Evolutionary conservation across 2,113 vertebrate genomes (phyloP).

Genomic region (Amazona guildingii): DNA sequence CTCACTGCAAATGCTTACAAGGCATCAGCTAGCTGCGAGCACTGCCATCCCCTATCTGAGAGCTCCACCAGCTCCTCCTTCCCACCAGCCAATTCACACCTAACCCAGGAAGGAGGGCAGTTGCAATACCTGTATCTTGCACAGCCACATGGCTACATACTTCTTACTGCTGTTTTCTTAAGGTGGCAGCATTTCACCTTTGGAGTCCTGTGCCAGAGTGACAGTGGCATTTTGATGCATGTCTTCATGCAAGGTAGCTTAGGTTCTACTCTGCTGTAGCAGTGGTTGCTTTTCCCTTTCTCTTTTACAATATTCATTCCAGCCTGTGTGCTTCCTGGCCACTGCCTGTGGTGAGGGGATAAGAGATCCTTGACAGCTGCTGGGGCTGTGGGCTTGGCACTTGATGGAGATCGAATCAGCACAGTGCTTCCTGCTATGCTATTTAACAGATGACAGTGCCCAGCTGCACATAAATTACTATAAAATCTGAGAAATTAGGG

Average conservation of each 20-base stretch:
- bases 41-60: not conserved
- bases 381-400: fast-evolving
- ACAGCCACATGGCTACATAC: not conserved
- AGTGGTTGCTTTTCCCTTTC: not conserved
- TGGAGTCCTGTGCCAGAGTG: not conserved
- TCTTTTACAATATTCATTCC: not conserved
- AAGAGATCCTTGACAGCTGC: not conserved
- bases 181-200: not conserved
- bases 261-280: not conserved
- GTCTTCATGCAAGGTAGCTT: not conserved
- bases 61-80: not conserved
- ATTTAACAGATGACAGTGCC: not conserved
- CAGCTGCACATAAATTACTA: not conserved
- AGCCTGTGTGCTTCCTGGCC: not conserved
- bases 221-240: not conserved
- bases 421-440: not conserved
- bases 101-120: not conserved
- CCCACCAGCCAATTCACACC: not conserved
- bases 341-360: not conserved
- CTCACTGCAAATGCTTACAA: not conserved
- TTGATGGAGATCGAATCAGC: fast-evolving
- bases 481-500: not conserved
- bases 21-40: not conserved
- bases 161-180: not conserved
- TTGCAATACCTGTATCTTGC: not conserved